These are phyloP conservation scores for Oenanthe oenanthe DNA, from an alignment of 2,113 vertebrate genomes.

Conservation along the genomic window DNA sequence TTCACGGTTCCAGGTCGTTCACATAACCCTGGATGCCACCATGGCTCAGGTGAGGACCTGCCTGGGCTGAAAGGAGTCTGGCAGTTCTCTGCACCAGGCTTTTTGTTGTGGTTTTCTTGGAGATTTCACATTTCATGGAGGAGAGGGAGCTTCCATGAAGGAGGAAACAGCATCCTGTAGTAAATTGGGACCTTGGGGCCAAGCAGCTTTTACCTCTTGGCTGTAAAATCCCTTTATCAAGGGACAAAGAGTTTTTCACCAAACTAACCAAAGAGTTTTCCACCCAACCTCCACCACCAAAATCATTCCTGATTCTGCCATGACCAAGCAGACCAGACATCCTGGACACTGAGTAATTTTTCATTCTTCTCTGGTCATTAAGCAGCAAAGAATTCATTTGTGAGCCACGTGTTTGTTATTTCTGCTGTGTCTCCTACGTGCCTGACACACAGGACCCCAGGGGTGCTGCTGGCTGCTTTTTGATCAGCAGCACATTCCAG, in stretches of 20 bases:
- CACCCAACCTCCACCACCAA: background rate
- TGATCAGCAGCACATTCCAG: background rate
- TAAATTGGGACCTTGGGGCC: rapidly evolving
- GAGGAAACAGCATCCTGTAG: background rate
- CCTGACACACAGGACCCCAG: background rate
- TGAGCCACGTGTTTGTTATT: background rate
- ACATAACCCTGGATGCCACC: background rate
- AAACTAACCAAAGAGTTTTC: background rate
- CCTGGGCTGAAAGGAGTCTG: background rate
- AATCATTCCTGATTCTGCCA: background rate
- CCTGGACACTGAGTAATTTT: background rate
- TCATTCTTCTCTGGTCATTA: background rate
- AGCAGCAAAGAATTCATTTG: background rate
- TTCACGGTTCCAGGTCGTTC: background rate
- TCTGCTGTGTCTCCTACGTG: background rate
- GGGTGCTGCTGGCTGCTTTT: background rate
- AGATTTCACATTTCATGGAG: background rate
- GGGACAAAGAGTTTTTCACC: background rate
- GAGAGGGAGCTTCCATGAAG: background rate
- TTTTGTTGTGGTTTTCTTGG: background rate
- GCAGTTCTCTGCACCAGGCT: rapidly evolving
- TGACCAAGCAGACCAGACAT: background rate
- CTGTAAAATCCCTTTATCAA: background rate
- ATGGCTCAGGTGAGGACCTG: rapidly evolving
- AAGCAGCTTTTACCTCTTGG: background rate